Percentiles rank a stretch among this genome's conserved stretches.
phyloP scores from a whole-genome alignment of 92 coral and sea anemone species.

The Epizoanthus illoricatus region DNA sequence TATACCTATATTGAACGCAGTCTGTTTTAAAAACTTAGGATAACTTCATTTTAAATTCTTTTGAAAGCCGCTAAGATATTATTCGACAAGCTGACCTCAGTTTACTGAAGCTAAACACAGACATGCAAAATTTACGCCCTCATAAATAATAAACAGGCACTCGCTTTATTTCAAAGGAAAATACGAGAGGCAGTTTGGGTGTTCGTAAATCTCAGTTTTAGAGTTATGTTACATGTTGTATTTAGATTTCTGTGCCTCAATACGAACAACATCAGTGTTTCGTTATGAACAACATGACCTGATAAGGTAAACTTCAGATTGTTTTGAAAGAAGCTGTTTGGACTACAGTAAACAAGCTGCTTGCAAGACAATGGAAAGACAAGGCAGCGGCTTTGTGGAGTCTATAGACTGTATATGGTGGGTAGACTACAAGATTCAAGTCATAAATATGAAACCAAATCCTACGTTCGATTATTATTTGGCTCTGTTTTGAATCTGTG shows the following conservation, averaged over 20 bases:
- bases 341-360: background rate
- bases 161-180: background rate
- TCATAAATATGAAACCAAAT: background rate
- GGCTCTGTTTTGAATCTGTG: too few species aligned
- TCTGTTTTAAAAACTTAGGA: background rate
- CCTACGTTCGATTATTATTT: too few species aligned
- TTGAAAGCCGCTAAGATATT: constrained; percentile 7
- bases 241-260: background rate
- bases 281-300: background rate
- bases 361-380: constrained; percentile 12
- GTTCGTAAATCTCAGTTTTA: background rate
- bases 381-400: background rate
- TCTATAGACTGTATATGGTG: background rate
- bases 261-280: background rate
- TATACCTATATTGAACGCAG: background rate
- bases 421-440: background rate
- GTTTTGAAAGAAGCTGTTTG: constrained; percentile 34
- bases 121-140: constrained; percentile 22
- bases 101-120: background rate
- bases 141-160: constrained; percentile 14
- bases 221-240: background rate
- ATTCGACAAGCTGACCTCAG: background rate
- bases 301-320: background rate
- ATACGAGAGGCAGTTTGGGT: background rate
- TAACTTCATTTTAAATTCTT: background rate